A percentile compares a stretch with the other conserved stretches of the same genome.
phyloP scores from a whole-genome alignment of 2,888 invertebrate genomes.

The Ophioninae sp. region DNA sequence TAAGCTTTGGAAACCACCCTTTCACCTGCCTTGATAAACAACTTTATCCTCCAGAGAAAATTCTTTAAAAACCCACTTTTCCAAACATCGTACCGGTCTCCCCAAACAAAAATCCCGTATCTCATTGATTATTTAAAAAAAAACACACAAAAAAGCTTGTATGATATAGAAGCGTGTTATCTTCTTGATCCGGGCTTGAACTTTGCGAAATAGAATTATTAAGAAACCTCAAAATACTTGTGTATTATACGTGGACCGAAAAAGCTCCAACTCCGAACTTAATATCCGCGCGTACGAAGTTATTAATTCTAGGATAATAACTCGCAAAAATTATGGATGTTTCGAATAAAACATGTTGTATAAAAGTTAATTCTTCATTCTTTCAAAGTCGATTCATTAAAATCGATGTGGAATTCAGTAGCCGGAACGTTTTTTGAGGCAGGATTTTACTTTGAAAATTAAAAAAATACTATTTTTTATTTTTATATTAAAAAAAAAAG shows the following conservation, averaged over 20 bases:
- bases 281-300: not conserved
- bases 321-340: not conserved
- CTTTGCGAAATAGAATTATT: slow-evolving; percentile 14
- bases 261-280: not conserved
- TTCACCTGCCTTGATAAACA: slow-evolving; percentile 57
- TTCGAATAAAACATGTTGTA: not conserved
- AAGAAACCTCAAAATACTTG: not conserved
- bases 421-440: no score
- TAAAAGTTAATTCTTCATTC: no score
- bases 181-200: slow-evolving; percentile 20
- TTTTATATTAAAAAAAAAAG: no score
- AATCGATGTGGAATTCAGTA: no score
- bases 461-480: no score
- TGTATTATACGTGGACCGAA: not conserved
- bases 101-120: slow-evolving; percentile 19
- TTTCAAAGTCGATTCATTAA: no score
- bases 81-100: slow-evolving; percentile 25
- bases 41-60: slow-evolving; percentile 25
- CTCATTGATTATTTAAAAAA: slow-evolving; percentile 48
- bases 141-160: not conserved
- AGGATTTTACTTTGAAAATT: no score
- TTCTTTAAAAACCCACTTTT: slow-evolving; percentile 43
- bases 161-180: not conserved
- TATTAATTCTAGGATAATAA: not conserved
- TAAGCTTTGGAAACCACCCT: slow-evolving; percentile 47